phyloP scores from a whole-genome alignment of 2,797 vertebrate species.

The Darevskia mixta region DNA sequence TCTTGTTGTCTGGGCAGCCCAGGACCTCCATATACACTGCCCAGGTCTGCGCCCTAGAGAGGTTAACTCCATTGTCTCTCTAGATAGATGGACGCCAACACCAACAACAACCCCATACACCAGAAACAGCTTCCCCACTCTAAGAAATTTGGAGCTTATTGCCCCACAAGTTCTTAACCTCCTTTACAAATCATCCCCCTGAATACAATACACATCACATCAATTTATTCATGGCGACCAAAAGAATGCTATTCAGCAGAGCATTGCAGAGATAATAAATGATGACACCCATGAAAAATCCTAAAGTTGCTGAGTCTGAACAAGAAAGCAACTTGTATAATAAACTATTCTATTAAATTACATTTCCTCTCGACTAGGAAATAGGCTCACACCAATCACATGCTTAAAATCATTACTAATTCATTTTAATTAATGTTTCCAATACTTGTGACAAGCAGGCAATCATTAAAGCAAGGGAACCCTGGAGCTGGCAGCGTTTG shows the following conservation, averaged over 20 bases:
- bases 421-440: neutral
- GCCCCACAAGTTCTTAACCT: neutral
- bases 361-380: neutral
- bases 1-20: too few species aligned
- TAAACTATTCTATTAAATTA: neutral
- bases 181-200: neutral
- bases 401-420: constrained; percentile 7
- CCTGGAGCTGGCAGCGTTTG: neutral
- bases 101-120: neutral
- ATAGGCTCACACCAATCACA: neutral
- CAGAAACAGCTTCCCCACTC: neutral
- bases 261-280: constrained; percentile 3
- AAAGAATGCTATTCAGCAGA: too few species aligned
- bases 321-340: constrained; percentile 13
- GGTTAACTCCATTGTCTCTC: too few species aligned
- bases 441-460: constrained; percentile 1
- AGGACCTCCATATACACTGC: too few species aligned
- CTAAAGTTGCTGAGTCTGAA: neutral
- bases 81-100: neutral
- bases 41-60: too few species aligned
- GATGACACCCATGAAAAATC: neutral
- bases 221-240: neutral
- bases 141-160: neutral
- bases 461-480: constrained; percentile 20
- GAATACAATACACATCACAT: constrained; percentile 1